Evolutionary conservation across 2,797 vertebrate species (phyloP).

Genomic region (Ceryle rudis): DNA sequence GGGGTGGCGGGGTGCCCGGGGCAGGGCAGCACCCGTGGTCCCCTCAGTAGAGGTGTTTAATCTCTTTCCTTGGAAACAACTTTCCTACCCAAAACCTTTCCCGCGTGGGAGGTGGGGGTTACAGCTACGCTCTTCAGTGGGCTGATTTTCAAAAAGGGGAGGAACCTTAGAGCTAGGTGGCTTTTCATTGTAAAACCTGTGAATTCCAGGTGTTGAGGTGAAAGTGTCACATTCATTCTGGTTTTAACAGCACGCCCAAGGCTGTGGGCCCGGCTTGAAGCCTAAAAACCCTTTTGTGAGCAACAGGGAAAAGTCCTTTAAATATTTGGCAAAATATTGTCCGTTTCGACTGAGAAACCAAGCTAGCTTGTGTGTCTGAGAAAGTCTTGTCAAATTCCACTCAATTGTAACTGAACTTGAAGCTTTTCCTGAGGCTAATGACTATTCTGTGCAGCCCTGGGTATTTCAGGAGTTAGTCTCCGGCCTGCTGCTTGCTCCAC

Average conservation of each 20-base stretch:
- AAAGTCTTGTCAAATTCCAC: neutral
- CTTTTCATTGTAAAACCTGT: neutral
- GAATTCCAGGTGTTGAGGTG: neutral
- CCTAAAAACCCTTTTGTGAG: neutral
- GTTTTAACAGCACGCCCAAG: neutral
- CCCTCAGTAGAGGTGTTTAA: neutral
- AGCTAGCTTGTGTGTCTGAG: neutral
- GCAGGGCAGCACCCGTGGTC: neutral
- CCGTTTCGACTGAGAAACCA: neutral
- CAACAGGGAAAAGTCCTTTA: neutral
- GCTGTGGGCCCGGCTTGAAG: neutral
- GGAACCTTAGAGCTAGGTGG: neutral
- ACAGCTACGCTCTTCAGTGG: neutral
- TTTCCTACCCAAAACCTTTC: neutral
- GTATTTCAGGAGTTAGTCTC: neutral
- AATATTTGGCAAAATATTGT: neutral
- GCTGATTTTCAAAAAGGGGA: neutral
- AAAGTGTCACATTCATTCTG: accelerated
- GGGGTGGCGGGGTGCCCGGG: neutral
- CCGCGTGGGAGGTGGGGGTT: neutral
- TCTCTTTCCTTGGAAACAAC: neutral
- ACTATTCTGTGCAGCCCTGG: neutral
- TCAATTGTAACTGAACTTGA: neutral
- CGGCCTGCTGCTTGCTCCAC: neutral
- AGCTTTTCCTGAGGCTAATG: neutral